Conservation (phyloP, 1,140 invertebrate genomes). For the Sminthurides bifidus region DNA sequence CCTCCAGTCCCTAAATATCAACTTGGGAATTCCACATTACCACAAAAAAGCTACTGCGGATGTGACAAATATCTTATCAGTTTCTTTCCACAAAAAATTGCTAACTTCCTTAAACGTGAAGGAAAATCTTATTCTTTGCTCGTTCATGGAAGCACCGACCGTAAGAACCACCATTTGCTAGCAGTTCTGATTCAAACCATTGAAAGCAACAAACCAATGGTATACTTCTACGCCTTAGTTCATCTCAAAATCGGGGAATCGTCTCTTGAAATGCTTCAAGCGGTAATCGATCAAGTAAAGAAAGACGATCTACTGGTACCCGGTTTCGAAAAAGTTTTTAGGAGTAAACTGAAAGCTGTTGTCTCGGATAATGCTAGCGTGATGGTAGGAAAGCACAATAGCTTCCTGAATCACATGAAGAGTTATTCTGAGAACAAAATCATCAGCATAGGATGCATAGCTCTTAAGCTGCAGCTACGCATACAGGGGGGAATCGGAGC, state of each 20-base stretch:
- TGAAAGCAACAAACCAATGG: not conserved
- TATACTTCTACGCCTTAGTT: not conserved
- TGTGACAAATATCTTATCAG: too few species aligned
- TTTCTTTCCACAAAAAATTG: too few species aligned
- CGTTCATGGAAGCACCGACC: not conserved
- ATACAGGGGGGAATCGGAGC: not conserved
- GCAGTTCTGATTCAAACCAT: not conserved
- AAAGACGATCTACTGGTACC: not conserved
- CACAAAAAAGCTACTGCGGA: too few species aligned
- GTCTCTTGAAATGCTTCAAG: not conserved
- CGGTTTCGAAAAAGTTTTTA: not conserved
- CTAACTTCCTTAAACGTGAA: too few species aligned
- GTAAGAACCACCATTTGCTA: not conserved
- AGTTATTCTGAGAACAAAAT: not conserved
- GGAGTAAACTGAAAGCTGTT: not conserved
- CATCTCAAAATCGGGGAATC: not conserved
- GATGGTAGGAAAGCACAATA: not conserved
- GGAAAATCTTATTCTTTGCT: too few species aligned
- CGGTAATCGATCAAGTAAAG: not conserved
- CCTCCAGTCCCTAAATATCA: too few species aligned
- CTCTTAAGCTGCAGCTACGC: not conserved
- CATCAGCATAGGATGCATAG: not conserved
- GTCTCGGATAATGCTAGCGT: not conserved
- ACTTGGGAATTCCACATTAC: too few species aligned
- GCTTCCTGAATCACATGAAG: not conserved